Percentiles rank a stretch among this genome's conserved stretches.
Evolutionary conservation across 2,797 vertebrate genomes (phyloP).

Genomic region (Danio jaintianensis): DNA sequence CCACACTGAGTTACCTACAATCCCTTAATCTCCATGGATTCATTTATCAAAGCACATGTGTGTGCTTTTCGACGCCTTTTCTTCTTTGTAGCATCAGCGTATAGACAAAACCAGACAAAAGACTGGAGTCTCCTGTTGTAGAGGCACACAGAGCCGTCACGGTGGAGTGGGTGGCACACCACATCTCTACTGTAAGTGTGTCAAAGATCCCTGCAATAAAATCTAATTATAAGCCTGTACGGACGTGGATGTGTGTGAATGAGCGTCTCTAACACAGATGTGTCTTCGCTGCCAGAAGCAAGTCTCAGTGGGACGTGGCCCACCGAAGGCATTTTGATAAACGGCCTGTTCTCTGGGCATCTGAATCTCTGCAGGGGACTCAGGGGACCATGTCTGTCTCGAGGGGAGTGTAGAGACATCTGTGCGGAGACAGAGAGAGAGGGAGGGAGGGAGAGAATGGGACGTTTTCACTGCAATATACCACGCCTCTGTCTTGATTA

Average conservation of each 20-base stretch:
- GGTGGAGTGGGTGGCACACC: slow-evolving; percentile 30
- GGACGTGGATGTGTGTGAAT: slow-evolving; percentile 40
- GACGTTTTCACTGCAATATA: slow-evolving; percentile 18
- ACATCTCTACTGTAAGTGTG: slow-evolving; percentile 44
- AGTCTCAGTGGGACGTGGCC: slow-evolving; percentile 47
- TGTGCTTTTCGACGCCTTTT: not conserved
- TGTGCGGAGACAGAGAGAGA: slow-evolving; percentile 28
- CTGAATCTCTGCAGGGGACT: slow-evolving; percentile 48
- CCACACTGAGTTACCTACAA: slow-evolving; percentile 2
- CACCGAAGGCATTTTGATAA: slow-evolving; percentile 57
- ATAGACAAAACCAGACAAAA: slow-evolving; percentile 46
- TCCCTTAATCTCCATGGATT: slow-evolving; percentile 9
- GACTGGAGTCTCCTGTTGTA: slow-evolving; percentile 20
- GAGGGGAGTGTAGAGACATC: slow-evolving; percentile 36
- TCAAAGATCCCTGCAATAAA: slow-evolving; percentile 49
- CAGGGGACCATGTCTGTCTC: slow-evolving; percentile 46
- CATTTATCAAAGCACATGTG: slow-evolving; percentile 1
- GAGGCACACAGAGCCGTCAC: slow-evolving; percentile 1
- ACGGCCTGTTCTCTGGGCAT: slow-evolving; percentile 59
- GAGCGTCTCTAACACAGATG: slow-evolving; percentile 46
- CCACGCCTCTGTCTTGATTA: slow-evolving; percentile 36
- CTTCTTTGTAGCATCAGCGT: slow-evolving; percentile 14
- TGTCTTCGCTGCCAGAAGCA: slow-evolving; percentile 48
- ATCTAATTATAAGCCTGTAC: slow-evolving; percentile 44
- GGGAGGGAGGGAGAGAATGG: not conserved